A percentile compares a stretch with the other conserved stretches of the same genome.
These are phyloP conservation scores for Heliothis virescens DNA, from an alignment of 1,140 invertebrate species.

Conservation along the genomic window DNA sequence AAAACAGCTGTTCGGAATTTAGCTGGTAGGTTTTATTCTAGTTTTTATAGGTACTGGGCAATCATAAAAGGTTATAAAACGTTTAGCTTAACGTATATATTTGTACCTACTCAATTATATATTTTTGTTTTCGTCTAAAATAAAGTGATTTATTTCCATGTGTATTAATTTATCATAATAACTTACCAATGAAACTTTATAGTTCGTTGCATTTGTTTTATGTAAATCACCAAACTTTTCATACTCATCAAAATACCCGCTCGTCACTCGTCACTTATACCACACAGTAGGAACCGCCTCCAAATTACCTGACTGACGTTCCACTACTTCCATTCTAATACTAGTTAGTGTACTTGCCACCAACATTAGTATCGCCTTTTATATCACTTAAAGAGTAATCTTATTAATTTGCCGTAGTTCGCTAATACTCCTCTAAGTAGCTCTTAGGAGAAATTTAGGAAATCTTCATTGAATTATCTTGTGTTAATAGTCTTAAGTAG, in stretches of 20 bases:
- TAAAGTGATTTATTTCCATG: no score
- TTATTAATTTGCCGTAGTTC: conserved; percentile 15
- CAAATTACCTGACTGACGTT: conserved; percentile 71
- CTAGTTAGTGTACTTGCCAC: conserved; percentile 59
- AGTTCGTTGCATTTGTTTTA: no score
- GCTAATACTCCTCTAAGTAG: conserved; percentile 10
- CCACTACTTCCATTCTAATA: conserved; percentile 62
- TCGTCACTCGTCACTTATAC: conserved; percentile 18
- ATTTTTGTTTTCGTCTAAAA: no score
- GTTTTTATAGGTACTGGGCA: no score
- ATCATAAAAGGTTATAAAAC: no score
- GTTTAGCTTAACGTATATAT: no score
- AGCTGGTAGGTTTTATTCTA: no score
- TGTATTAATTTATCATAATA: no score
- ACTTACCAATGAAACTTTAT: no score
- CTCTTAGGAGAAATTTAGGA: not conserved
- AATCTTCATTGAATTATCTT: not conserved
- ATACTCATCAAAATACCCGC: not conserved
- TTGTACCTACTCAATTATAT: no score
- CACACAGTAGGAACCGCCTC: conserved; percentile 50
- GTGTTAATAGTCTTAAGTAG: not conserved
- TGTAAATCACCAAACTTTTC: no score
- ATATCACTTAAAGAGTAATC: conserved; percentile 40
- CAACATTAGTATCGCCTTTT: conserved; percentile 58
- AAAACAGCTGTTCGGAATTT: no score